A percentile compares a stretch with the other conserved stretches of the same genome.
Conservation (phyloP, 2,113 vertebrate species). For the Melospiza georgiana region DNA sequence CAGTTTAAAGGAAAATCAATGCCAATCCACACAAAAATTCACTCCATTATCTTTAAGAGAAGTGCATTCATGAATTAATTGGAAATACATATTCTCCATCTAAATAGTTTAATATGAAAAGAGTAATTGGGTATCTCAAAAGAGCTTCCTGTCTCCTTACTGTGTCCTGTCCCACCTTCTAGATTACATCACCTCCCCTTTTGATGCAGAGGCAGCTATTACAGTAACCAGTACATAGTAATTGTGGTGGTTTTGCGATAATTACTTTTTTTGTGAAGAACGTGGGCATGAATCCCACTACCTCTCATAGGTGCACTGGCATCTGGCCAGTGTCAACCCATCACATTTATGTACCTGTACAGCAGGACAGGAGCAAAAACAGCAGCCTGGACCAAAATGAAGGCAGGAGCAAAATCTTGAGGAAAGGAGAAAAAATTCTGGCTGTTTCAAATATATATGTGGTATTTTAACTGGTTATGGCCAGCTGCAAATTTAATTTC, state of each 20-base stretch:
- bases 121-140: neutral
- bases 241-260: neutral
- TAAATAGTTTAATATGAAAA: neutral
- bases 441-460: neutral
- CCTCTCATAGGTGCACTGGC: neutral
- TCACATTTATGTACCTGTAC: neutral
- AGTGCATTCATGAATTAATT: neutral
- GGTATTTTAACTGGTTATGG: neutral
- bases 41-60: neutral
- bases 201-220: neutral
- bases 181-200: neutral
- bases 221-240: neutral
- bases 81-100: neutral
- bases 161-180: neutral
- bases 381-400: neutral
- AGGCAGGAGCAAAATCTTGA: neutral
- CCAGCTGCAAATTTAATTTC: neutral
- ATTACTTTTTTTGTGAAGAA: neutral
- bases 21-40: neutral
- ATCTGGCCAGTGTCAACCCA: neutral
- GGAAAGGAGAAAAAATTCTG: neutral
- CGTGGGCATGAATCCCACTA: neutral
- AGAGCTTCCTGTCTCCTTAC: neutral
- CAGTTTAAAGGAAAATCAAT: neutral
- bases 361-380: neutral